Percentiles rank a stretch among this genome's conserved stretches.
These are phyloP conservation scores for Platycnemis pennipes DNA, from an alignment of 2,888 invertebrate genomes.

Conservation along the genomic window DNA sequence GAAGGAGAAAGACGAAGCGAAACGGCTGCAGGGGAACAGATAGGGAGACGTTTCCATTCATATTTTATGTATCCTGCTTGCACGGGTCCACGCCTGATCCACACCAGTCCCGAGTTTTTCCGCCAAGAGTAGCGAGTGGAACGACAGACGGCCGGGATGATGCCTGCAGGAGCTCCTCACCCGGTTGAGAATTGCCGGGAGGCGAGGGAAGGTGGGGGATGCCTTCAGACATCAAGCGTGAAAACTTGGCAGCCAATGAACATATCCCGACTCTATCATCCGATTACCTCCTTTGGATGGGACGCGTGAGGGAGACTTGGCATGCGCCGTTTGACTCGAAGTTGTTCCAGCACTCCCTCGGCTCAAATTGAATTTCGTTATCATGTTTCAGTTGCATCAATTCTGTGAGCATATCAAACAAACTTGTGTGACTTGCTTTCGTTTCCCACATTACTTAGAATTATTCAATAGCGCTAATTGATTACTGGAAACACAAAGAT, in stretches of 20 bases:
- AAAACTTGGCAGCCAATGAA: background rate
- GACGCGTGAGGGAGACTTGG: background rate
- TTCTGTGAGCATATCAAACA: too few relatives aligned
- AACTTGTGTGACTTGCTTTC: too few relatives aligned
- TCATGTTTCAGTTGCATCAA: too few relatives aligned
- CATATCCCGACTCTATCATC: background rate
- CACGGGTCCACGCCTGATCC: background rate
- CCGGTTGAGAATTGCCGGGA: background rate
- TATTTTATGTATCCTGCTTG: background rate
- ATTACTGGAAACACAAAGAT: too few relatives aligned
- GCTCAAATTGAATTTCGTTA: too few relatives aligned
- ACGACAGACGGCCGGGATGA: background rate
- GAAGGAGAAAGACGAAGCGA: background rate
- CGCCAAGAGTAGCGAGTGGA: background rate
- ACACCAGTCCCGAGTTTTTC: background rate
- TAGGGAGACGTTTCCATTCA: conserved; percentile 28
- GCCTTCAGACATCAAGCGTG: background rate
- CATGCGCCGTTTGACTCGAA: background rate
- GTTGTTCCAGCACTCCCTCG: background rate
- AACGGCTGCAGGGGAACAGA: conserved; percentile 33
- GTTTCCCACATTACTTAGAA: too few relatives aligned
- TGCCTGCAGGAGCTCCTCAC: background rate
- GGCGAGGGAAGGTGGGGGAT: background rate
- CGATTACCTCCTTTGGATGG: background rate
- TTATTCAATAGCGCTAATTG: too few relatives aligned